These are phyloP conservation scores for Cosmia trapezina DNA, from an alignment of 2,888 invertebrate species.

Conservation along the genomic window DNA sequence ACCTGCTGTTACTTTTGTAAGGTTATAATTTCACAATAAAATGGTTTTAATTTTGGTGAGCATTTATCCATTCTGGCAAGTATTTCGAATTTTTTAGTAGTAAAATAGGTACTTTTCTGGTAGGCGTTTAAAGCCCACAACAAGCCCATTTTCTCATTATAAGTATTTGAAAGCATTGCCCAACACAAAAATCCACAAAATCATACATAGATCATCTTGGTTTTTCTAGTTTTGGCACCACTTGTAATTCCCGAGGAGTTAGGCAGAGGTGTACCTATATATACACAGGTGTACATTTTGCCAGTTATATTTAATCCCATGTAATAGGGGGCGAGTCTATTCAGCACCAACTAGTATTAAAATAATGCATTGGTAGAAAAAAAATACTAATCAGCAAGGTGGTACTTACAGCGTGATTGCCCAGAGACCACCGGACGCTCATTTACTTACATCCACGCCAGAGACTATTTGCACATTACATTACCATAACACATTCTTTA, in stretches of 20 bases:
- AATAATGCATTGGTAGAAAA: not conserved
- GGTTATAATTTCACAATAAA: too few species aligned
- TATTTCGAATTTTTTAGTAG: too few species aligned
- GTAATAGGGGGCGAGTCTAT: not conserved
- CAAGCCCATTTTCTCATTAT: too few species aligned
- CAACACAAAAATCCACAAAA: not conserved
- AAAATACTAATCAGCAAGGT: not conserved
- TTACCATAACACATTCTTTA: constrained; percentile 25
- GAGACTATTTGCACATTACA: constrained; percentile 9
- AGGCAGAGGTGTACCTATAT: not conserved
- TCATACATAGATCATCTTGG: not conserved
- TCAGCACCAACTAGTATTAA: not conserved
- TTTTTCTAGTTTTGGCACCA: not conserved
- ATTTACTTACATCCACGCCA: not conserved
- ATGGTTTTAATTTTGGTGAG: too few species aligned
- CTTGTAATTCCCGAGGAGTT: not conserved
- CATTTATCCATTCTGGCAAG: too few species aligned
- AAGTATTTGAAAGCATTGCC: too few species aligned
- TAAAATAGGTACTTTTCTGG: too few species aligned
- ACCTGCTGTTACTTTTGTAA: too few species aligned
- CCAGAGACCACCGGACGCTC: not conserved
- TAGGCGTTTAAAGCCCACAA: too few species aligned
- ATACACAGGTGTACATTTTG: too few species aligned
- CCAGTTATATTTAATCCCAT: not conserved
- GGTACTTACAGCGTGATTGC: not conserved